Evolutionary conservation across 2,888 invertebrate genomes (phyloP).

Genomic region (Sarcophaga subvicina): DNA sequence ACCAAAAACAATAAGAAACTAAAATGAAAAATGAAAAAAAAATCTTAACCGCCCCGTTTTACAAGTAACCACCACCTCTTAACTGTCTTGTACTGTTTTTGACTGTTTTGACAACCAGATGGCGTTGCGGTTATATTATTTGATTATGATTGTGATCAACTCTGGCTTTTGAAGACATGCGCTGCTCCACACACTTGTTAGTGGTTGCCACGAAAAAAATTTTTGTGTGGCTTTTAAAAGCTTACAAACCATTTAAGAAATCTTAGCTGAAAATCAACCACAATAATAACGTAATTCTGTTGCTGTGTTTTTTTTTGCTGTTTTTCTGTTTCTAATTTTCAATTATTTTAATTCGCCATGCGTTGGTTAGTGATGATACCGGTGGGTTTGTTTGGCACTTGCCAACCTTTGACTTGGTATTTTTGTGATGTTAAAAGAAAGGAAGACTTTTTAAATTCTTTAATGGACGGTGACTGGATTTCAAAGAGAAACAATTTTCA

Average conservation of each 20-base stretch:
- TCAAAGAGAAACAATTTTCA: neutral
- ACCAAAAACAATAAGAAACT: no score
- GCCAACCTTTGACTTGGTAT: conserved; percentile 54
- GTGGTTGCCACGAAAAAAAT: conserved; percentile 18
- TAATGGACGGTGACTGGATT: neutral
- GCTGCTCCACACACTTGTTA: conserved; percentile 49
- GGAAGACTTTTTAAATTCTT: conserved; percentile 1
- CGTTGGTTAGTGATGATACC: neutral
- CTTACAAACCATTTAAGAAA: conserved; percentile 60
- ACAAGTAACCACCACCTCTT: neutral
- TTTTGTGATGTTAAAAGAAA: neutral
- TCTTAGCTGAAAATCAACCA: conserved; percentile 31
- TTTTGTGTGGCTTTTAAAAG: conserved; percentile 11
- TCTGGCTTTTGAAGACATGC: conserved; percentile 45
- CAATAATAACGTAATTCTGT: neutral
- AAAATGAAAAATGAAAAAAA: neutral
- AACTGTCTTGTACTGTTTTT: neutral
- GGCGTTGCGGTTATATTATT: conserved; percentile 53
- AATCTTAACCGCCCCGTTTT: conserved; percentile 45
- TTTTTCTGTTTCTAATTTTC: neutral
- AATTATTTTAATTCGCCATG: conserved; percentile 4
- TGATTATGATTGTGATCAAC: neutral
- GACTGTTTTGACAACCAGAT: conserved; percentile 67
- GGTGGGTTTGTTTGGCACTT: neutral
- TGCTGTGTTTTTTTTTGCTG: neutral